Percentiles rank a stretch among this genome's conserved stretches.
Evolutionary conservation across 2,888 invertebrate genomes (phyloP).

Genomic region (Scaptomyza polygonia): DNA sequence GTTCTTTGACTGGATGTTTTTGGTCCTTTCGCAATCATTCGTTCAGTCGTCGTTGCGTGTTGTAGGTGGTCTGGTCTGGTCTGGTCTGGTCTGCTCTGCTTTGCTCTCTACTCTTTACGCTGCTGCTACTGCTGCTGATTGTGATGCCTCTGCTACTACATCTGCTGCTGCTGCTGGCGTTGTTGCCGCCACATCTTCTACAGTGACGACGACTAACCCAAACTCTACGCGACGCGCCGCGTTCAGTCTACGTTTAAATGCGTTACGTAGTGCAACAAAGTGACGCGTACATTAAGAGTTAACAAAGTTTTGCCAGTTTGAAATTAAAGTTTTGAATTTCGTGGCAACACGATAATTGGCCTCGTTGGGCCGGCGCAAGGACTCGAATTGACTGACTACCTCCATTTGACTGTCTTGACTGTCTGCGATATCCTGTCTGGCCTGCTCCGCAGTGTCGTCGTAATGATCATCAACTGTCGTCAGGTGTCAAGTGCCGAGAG

Average conservation of each 20-base stretch:
- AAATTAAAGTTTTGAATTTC: constrained; percentile 4
- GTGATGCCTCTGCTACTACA: constrained; percentile 44
- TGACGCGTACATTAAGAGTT: constrained; percentile 37
- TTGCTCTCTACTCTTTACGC: constrained; percentile 27
- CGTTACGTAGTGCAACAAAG: constrained; percentile 62
- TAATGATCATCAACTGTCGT: constrained; percentile 38
- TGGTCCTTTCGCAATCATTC: constrained; percentile 74
- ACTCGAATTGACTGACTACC: background rate
- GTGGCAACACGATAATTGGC: constrained; percentile 10
- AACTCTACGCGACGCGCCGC: constrained; percentile 57
- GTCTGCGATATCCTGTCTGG: background rate
- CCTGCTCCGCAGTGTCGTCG: constrained; percentile 27
- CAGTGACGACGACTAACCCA: constrained; percentile 46
- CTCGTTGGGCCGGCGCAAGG: background rate
- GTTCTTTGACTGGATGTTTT: constrained; percentile 61
- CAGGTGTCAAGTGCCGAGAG: constrained; percentile 66
- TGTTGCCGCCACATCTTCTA: constrained; percentile 25
- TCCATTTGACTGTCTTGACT: constrained; percentile 13
- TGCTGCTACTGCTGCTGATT: constrained; percentile 33
- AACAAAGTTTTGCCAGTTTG: constrained; percentile 5
- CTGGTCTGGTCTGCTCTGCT: constrained; percentile 59
- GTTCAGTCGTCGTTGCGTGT: constrained; percentile 82
- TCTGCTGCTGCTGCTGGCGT: constrained; percentile 19
- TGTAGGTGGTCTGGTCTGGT: constrained; percentile 81
- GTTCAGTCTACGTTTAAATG: constrained; percentile 65